Conservation (phyloP, 1,140 invertebrate species). For the Agrilus planipennis region DNA sequence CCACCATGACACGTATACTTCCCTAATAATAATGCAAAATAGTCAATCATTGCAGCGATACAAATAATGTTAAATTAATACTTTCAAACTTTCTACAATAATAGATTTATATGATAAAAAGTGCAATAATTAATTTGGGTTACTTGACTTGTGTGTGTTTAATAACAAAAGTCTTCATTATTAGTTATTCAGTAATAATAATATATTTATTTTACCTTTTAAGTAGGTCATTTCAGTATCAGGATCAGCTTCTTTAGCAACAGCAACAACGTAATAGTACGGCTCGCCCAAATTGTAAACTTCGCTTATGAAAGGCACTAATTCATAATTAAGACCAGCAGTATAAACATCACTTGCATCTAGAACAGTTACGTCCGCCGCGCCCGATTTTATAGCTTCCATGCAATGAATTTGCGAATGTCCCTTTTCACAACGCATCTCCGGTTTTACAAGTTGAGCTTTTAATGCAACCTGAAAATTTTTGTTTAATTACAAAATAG, state of each 20-base stretch:
- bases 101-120: too few relatives aligned
- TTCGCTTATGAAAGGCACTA: conserved; percentile 82
- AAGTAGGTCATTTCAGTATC: conserved; percentile 80
- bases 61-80: background rate
- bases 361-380: conserved; percentile 77
- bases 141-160: too few relatives aligned
- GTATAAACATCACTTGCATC: conserved; percentile 93
- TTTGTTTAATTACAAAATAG: too few relatives aligned
- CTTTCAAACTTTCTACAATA: too few relatives aligned
- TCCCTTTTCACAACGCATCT: conserved; percentile 74
- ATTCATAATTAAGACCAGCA: conserved; percentile 64
- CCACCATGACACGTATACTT: conserved; percentile 87
- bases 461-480: conserved; percentile 62
- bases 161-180: too few relatives aligned
- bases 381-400: conserved; percentile 63
- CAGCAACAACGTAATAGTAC: conserved; percentile 89
- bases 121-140: too few relatives aligned
- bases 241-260: conserved; percentile 78
- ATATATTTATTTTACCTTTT: too few relatives aligned
- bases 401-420: conserved; percentile 84
- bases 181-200: too few relatives aligned
- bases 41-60: background rate
- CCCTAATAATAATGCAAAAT: conserved; percentile 31
- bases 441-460: conserved; percentile 78
- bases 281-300: conserved; percentile 74